Conservation (phyloP, 2,888 invertebrate species). For the Cerastis leucographa region DNA sequence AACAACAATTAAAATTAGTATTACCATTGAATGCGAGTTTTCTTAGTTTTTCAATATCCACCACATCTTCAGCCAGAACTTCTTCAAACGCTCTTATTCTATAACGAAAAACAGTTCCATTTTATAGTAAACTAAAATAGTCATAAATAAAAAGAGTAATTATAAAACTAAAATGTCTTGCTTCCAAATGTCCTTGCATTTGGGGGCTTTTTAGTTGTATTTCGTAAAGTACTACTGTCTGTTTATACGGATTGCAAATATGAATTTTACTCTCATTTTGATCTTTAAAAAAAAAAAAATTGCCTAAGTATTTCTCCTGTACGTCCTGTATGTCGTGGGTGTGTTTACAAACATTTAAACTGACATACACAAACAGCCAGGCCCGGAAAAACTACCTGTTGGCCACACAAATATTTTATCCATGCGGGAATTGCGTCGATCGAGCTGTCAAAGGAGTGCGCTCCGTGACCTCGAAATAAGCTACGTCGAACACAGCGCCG, state of each 20-base stretch:
- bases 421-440: too few relatives aligned
- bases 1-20: background rate
- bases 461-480: background rate
- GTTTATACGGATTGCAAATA: background rate
- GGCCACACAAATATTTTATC: too few relatives aligned
- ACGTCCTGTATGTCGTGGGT: too few relatives aligned
- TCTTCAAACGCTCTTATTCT: conserved; percentile 96
- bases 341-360: background rate
- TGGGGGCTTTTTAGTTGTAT: too few relatives aligned
- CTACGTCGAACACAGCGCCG: background rate
- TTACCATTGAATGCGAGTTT: conserved; percentile 95
- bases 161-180: too few relatives aligned
- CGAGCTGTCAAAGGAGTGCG: background rate
- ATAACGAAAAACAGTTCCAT: conserved; percentile 73
- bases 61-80: conserved; percentile 92
- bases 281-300: background rate
- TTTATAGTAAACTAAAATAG: background rate
- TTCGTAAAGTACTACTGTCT: background rate
- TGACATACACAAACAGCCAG: background rate
- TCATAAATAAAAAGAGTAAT: background rate
- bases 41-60: conserved; percentile 93
- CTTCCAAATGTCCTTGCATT: too few relatives aligned
- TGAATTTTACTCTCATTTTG: background rate
- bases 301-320: background rate
- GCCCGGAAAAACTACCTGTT: too few relatives aligned